Conservation (phyloP, 2,888 invertebrate species). For the Gryllus longicercus region DNA sequence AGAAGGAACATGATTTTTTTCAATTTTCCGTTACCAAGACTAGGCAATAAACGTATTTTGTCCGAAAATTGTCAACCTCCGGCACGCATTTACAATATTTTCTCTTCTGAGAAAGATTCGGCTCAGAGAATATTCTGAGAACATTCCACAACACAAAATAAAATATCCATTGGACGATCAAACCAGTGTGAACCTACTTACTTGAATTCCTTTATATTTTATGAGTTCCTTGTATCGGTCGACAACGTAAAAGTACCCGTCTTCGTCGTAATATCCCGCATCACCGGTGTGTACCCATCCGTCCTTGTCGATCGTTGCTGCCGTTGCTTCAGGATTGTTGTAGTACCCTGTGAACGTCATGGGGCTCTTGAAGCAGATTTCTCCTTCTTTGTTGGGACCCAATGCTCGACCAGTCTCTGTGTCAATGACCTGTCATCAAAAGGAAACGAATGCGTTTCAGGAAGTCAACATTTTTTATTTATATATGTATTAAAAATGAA, state of each 20-base stretch:
- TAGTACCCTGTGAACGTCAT: not conserved
- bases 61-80: no score
- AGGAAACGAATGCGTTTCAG: no score
- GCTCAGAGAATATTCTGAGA: no score
- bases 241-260: not conserved
- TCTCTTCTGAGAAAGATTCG: no score
- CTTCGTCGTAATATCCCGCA: not conserved
- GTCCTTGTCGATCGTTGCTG: not conserved
- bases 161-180: no score
- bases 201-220: not conserved
- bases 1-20: no score
- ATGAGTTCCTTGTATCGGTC: slow-evolving; percentile 4
- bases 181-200: not conserved
- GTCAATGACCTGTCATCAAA: not conserved
- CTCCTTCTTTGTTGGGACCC: not conserved
- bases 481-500: no score
- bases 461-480: no score
- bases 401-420: not conserved
- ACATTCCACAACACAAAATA: no score
- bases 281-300: not conserved
- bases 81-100: no score
- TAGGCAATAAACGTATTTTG: no score
- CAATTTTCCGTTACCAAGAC: no score
- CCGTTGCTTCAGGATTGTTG: not conserved
- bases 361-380: not conserved